A percentile compares a stretch with the other conserved stretches of the same genome.
Conservation (phyloP, 2,888 invertebrate species). For the Agrochola litura region DNA sequence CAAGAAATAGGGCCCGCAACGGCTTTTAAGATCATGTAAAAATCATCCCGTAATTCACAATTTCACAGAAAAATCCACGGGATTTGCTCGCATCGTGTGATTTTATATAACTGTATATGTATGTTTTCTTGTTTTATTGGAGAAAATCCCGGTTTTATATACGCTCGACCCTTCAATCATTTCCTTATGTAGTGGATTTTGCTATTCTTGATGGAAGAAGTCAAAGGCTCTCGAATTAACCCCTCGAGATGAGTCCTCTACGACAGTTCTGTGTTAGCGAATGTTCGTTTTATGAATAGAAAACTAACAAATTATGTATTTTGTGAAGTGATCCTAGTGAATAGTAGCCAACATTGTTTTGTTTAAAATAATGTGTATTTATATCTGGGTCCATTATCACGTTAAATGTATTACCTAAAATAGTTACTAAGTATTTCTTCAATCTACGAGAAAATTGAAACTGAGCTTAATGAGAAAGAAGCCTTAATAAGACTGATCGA, state of each 20-base stretch:
- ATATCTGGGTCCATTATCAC: conserved; percentile 5
- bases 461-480: conserved; percentile 9
- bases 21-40: conserved; percentile 61
- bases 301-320: not conserved
- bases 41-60: conserved; percentile 64
- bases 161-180: conserved; percentile 48
- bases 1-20: conserved; percentile 16
- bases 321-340: not conserved
- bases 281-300: not conserved
- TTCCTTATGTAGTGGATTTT: conserved; percentile 55
- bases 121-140: conserved; percentile 56
- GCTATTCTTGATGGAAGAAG: conserved; percentile 34
- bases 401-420: conserved; percentile 8
- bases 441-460: conserved; percentile 23
- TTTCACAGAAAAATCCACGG: conserved; percentile 62
- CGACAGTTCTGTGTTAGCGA: conserved; percentile 10
- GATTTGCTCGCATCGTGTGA: conserved; percentile 49
- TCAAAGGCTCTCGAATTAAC: conserved; percentile 34
- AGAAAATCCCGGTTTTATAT: conserved; percentile 55
- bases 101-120: conserved; percentile 45
- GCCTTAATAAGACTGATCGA: conserved; percentile 7
- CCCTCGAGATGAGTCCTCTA: conserved; percentile 16
- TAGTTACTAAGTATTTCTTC: conserved; percentile 8
- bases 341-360: not conserved
- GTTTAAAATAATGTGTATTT: not conserved